phyloP scores from a whole-genome alignment of 64 coral and sea anemone species.

The Stichodactyla mertensii region DNA sequence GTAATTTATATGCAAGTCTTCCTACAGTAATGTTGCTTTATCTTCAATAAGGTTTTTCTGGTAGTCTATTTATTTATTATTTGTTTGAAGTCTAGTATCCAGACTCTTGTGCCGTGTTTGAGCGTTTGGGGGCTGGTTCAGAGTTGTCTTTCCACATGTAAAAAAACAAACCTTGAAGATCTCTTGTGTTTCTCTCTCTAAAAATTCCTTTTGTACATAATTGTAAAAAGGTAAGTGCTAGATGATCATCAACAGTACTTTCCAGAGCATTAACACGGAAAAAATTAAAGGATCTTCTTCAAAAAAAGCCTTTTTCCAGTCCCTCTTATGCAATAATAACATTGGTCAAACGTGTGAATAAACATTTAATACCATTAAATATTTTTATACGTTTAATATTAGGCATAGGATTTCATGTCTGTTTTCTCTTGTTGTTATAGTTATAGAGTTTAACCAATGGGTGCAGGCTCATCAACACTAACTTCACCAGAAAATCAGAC shows the following conservation, averaged over 20 bases:
- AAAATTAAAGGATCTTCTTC: neutral
- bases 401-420: too few species aligned
- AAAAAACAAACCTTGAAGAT: neutral
- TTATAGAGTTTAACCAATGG: slow-evolving; percentile 31
- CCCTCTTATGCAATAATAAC: neutral
- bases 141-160: neutral
- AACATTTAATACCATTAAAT: neutral
- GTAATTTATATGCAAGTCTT: neutral
- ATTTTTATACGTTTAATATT: too few species aligned
- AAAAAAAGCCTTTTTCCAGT: neutral
- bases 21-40: neutral
- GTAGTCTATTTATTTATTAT: neutral
- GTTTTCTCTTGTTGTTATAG: neutral
- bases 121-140: neutral
- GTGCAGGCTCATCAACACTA: slow-evolving; percentile 50
- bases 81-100: neutral
- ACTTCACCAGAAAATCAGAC: slow-evolving; percentile 13
- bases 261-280: neutral
- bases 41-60: neutral
- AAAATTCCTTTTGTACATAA: neutral
- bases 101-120: neutral
- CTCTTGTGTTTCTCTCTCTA: neutral
- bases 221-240: neutral
- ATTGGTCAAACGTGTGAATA: neutral
- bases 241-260: neutral